phyloP scores from a whole-genome alignment of 2,113 vertebrate genomes.

The Chlamydotis undulata region DNA sequence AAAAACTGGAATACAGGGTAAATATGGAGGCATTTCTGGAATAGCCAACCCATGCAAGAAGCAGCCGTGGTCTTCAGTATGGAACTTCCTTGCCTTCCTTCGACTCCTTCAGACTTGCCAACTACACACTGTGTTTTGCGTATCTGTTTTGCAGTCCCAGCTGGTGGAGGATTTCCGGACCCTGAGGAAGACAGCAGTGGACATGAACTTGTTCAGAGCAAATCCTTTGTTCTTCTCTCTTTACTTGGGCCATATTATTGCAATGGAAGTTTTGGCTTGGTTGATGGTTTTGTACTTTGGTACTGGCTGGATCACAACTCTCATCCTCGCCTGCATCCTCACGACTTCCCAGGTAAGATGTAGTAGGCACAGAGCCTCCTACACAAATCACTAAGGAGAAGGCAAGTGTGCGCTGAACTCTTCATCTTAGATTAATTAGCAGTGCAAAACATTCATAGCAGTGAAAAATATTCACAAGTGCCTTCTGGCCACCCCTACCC shows the following conservation, averaged over 20 bases:
- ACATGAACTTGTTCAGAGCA: slow-evolving; percentile 81
- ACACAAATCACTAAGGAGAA: neutral
- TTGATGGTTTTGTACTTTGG: slow-evolving; percentile 81
- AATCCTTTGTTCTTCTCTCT: slow-evolving; percentile 87
- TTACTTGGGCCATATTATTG: slow-evolving; percentile 85
- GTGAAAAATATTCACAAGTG: neutral
- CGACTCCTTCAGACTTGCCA: neutral
- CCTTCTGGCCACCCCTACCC: neutral
- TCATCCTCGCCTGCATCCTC: slow-evolving; percentile 80
- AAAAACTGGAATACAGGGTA: neutral
- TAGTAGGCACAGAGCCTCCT: neutral
- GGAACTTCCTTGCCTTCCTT: neutral
- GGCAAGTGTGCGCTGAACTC: neutral
- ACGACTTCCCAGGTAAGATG: slow-evolving; percentile 85
- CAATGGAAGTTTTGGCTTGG: slow-evolving; percentile 85
- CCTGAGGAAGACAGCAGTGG: slow-evolving; percentile 78
- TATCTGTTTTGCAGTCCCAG: slow-evolving; percentile 70
- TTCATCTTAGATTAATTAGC: neutral
- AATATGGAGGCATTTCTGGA: neutral
- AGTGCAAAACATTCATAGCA: neutral
- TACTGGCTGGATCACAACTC: slow-evolving; percentile 84
- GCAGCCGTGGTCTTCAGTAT: neutral
- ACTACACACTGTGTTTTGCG: neutral
- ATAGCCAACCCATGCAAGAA: neutral
- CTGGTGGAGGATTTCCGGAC: slow-evolving; percentile 86